phyloP scores from a whole-genome alignment of 2,113 vertebrate species.

The Neotragus moschatus region DNA sequence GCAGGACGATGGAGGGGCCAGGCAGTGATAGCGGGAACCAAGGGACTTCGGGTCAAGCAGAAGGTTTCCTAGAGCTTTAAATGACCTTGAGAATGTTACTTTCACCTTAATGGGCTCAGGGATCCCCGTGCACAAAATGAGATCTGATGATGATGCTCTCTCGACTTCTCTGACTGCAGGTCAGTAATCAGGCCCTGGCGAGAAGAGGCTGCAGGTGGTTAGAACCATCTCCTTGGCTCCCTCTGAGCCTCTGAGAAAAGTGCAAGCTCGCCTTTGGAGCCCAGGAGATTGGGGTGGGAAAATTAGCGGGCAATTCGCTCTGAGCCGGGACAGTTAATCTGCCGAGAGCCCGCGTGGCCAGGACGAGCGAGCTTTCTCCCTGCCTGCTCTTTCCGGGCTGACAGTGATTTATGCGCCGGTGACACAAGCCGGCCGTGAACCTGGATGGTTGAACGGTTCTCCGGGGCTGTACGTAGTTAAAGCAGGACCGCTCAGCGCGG shows the following conservation, averaged over 20 bases:
- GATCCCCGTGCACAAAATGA: background rate
- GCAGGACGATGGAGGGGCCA: background rate
- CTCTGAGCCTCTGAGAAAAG: background rate
- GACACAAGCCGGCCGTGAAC: background rate
- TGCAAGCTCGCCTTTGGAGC: rapidly evolving
- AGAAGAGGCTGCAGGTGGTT: background rate
- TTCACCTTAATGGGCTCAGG: background rate
- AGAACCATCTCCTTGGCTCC: background rate
- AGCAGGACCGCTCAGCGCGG: background rate
- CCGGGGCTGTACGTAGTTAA: background rate
- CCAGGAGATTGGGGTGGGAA: background rate
- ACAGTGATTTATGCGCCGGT: background rate
- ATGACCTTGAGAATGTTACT: background rate
- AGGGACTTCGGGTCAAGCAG: background rate
- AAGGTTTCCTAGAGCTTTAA: background rate
- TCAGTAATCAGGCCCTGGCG: background rate
- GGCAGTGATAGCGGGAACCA: background rate
- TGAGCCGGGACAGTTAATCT: rapidly evolving
- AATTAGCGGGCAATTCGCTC: background rate
- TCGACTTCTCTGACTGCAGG: background rate
- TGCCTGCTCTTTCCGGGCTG: background rate
- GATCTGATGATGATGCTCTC: background rate
- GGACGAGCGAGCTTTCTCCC: background rate
- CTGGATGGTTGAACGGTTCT: background rate
- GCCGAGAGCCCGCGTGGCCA: background rate